Base-by-base conservation (phyloP, 2,113 vertebrate species). In the Rhabdornis inornatus region DNA sequence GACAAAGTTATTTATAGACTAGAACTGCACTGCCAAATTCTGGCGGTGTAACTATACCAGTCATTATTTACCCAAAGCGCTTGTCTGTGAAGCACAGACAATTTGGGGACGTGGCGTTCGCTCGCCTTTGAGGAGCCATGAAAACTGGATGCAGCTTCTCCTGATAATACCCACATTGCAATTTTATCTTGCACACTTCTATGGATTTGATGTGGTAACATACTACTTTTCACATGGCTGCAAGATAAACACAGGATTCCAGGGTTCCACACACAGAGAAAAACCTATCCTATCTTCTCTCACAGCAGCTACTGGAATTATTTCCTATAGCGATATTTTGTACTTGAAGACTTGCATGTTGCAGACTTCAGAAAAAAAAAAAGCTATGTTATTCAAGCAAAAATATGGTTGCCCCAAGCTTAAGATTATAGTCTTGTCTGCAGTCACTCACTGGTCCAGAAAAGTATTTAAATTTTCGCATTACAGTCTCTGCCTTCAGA, bases 1-100 rank as follows among this genome's bases (percentile, higher is more conserved):
- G 70, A 77, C 89, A 93, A 92, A 89, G 77, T 86, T 92, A 94
- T 94, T 95, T 94, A 95, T 89, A 83, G 92, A 87, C 39, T 81
- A 65, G 84, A 85, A 87, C 59, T 86, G 47, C 71, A 71, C 40
- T 78, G 71, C 56, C 6, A 56, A 66, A 89, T 88, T 69, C 56
- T 89, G 75, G 72, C 25, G 27, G 78, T 63, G 30, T 60, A 90
- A 92, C 63, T 83, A 31, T 18, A 61, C 3, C 57, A 56, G 63
- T 53, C n/a, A 76, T 74, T 37, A 83, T 79, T 89, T 88, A 83
- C 39, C 45, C 74, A 31, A 77, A 83, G 50, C 4, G n/a, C 50
- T 44, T 83, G 57, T 27, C 70, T 85, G 30, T 31, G 70, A 52
- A 74, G 55, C 37, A 30, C 2, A 82, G 90, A 79, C 49, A 65